Evolutionary conservation across 2,113 vertebrate genomes (phyloP), one percentile per base, ranked within the genome.

Genomic region (Azemiops feae): DNA sequence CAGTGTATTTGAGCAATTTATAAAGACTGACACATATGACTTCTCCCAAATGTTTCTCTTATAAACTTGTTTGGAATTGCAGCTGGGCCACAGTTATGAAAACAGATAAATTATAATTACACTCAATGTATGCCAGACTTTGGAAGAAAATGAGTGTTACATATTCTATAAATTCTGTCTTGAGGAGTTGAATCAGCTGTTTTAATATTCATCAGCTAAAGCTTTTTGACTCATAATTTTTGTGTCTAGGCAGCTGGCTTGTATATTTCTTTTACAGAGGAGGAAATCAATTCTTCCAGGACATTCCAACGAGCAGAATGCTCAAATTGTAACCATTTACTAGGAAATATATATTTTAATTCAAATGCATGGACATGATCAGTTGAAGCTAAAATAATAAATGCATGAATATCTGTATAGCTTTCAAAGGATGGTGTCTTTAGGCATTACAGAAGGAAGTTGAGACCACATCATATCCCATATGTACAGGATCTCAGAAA

Each of bases 151-250:
- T 95, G 94, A 95, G 93, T 95, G 93, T 89, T 92, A 91, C 94
- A 96, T 94, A 94, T 94, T 96, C 95, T 95, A 96, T 96, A 95
- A 96, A 96, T 93, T 86, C 74, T 95, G 81, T 30, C 92, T 94
- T 96, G 55, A 87, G 34, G 93, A 93, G 52, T 96, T 96, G 97
- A 96, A 96, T 97, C 95, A 96, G 53, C 92, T 96, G 94, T 97
- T 97, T 96, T 94, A 96, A 96, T 96, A 94, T 94, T 95, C 94
- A 95, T 95, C 92, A 93, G 34, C 93, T 95, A 64, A 94, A 92
- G 94, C 94, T 93, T 81, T 64, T 95, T 93, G 93, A 81, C 53
- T 91, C 88, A n/a, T 43, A 93, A n/a, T 58, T 96, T 93, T 94
- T 93, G 96, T 95, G 34, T 95, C 93, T 96, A 96, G 96, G 89